phyloP scores from a whole-genome alignment of 2,113 vertebrate genomes.

The Phoxinus phoxinus region DNA sequence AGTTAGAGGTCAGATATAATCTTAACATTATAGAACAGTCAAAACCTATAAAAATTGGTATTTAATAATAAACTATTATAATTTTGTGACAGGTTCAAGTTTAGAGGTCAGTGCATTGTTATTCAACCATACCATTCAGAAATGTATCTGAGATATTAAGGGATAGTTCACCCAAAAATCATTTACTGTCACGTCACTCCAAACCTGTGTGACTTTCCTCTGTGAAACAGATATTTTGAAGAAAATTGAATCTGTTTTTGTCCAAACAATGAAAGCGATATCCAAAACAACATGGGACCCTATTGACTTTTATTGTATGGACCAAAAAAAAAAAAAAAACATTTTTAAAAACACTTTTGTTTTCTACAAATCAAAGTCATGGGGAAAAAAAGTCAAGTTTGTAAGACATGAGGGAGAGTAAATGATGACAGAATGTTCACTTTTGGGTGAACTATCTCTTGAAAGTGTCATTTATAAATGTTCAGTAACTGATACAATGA shows the following conservation, averaged over 20 bases:
- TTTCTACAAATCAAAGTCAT: background rate
- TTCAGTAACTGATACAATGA: background rate
- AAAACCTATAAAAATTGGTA: background rate
- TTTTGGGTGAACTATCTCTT: background rate
- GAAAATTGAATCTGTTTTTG: background rate
- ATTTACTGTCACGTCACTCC: background rate
- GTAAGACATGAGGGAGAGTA: background rate
- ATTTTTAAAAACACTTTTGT: background rate
- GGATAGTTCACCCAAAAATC: background rate
- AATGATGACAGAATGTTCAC: background rate
- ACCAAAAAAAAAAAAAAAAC: background rate
- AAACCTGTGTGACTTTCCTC: background rate
- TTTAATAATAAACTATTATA: background rate
- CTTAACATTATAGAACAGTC: background rate
- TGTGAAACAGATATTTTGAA: background rate
- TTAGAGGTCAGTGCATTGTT: background rate
- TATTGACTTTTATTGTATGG: background rate
- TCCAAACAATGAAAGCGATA: background rate
- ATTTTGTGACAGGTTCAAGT: background rate
- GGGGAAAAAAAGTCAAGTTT: background rate
- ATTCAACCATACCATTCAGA: background rate
- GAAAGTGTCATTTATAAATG: background rate
- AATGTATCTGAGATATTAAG: background rate
- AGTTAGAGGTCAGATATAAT: background rate
- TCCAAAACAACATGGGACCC: background rate